A percentile compares a stretch with the other conserved stretches of the same genome.
Evolutionary conservation across 2,888 invertebrate species (phyloP).

Genomic region (Epinotia demarniana): DNA sequence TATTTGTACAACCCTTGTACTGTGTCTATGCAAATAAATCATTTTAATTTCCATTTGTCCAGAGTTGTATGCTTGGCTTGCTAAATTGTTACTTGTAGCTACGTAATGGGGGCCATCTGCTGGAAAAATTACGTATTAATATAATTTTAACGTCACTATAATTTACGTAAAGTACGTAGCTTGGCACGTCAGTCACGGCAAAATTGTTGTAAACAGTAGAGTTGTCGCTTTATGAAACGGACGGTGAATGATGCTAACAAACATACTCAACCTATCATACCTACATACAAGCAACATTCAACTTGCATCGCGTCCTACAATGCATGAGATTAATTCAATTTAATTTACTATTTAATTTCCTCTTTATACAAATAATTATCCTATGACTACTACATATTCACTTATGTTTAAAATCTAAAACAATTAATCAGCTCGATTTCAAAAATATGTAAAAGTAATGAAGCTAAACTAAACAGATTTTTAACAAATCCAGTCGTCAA

Average conservation of each 20-base stretch:
- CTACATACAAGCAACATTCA: background rate
- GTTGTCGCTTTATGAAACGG: background rate
- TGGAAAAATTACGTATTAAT: too few relatives aligned
- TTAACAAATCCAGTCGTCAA: slow-evolving; percentile 21
- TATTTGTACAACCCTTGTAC: too few relatives aligned
- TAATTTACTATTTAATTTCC: slow-evolving; percentile 31
- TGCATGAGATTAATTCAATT: slow-evolving; percentile 37
- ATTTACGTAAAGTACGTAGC: background rate
- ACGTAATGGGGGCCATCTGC: too few relatives aligned
- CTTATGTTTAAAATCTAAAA: slow-evolving; percentile 12
- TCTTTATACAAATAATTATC: slow-evolving; percentile 38
- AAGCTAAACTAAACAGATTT: slow-evolving; percentile 17
- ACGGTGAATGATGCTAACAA: background rate
- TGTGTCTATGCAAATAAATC: too few relatives aligned
- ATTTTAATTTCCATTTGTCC: too few relatives aligned
- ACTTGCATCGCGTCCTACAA: slow-evolving; percentile 4
- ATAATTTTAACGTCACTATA: background rate
- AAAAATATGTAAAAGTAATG: background rate
- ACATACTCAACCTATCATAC: background rate
- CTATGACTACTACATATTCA: slow-evolving; percentile 33
- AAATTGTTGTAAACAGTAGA: slow-evolving; percentile 8
- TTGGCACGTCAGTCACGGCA: background rate
- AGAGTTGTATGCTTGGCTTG: too few relatives aligned
- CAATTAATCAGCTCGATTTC: slow-evolving; percentile 1
- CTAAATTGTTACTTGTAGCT: too few relatives aligned